Evolutionary conservation across 2,888 invertebrate species (phyloP).

Genomic region (Mythimna impura): DNA sequence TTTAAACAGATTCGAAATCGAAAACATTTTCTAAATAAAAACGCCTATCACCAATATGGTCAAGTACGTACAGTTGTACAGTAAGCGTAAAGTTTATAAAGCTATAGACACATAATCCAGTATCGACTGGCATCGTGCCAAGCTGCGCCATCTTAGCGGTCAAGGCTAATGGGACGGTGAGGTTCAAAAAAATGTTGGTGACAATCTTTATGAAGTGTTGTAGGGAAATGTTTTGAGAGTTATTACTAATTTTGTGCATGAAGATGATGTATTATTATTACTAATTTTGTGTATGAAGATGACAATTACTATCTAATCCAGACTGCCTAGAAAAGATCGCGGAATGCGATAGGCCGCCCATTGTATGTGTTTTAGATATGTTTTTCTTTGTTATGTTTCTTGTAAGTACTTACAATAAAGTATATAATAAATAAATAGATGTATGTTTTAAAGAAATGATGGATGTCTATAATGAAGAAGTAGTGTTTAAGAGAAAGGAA

Average conservation of each 20-base stretch:
- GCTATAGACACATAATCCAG: constrained; percentile 39
- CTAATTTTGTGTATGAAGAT: neutral
- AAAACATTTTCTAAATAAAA: constrained; percentile 1
- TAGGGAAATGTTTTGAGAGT: constrained; percentile 10
- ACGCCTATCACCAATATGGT: neutral
- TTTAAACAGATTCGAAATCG: neutral
- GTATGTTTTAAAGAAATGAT: neutral
- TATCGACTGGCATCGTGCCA: constrained; percentile 62
- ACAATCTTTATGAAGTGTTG: constrained; percentile 35
- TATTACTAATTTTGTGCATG: neutral
- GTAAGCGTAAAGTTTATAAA: constrained; percentile 31
- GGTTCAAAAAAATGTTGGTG: constrained; percentile 46
- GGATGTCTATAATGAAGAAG: neutral
- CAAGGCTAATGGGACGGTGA: constrained; percentile 57
- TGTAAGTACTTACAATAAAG: too few relatives aligned
- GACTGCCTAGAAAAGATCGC: too few relatives aligned
- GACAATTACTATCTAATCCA: too few relatives aligned
- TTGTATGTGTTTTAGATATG: too few relatives aligned
- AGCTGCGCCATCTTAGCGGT: constrained; percentile 52
- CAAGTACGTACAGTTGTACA: constrained; percentile 13
- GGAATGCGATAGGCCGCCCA: too few relatives aligned
- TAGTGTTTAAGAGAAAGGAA: neutral
- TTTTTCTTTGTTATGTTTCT: too few relatives aligned
- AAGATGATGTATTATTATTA: neutral
- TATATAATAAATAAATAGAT: too few relatives aligned